Evolutionary conservation across 2,113 vertebrate genomes (phyloP).

Genomic region (Sula dactylatra): DNA sequence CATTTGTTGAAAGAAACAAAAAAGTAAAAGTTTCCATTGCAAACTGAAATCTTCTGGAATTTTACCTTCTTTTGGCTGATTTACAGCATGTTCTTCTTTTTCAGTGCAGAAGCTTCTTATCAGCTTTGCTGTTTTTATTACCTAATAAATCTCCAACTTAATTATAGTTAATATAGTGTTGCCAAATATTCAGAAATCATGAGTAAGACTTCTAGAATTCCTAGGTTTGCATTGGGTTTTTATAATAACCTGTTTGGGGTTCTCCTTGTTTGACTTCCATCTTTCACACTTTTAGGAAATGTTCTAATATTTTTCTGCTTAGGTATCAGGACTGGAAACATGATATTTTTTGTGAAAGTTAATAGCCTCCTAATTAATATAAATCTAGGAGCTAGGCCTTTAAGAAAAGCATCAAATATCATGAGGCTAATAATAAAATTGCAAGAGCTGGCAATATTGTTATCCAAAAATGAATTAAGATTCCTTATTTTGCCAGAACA

Average conservation of each 20-base stretch:
- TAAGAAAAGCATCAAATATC: constrained; percentile 13
- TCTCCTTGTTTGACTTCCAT: not conserved
- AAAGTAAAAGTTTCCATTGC: not conserved
- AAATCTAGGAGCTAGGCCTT: constrained; percentile 23
- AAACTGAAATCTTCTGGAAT: not conserved
- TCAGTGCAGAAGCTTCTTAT: not conserved
- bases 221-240: not conserved
- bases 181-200: not conserved
- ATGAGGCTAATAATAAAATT: constrained; percentile 38
- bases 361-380: constrained; percentile 31
- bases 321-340: not conserved
- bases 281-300: not conserved
- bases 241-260: not conserved
- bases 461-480: constrained; percentile 51
- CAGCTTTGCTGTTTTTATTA: constrained; percentile 14
- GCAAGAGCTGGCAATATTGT: constrained; percentile 19
- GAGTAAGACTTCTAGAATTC: not conserved
- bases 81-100: not conserved
- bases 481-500: constrained; percentile 41
- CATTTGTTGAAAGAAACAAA: not conserved
- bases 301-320: not conserved
- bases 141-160: constrained; percentile 16
- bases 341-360: constrained; percentile 5
- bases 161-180: constrained; percentile 29
- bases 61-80: not conserved